phyloP scores from a whole-genome alignment of 2,888 invertebrate species.

The Aleiodes leptofemur region DNA sequence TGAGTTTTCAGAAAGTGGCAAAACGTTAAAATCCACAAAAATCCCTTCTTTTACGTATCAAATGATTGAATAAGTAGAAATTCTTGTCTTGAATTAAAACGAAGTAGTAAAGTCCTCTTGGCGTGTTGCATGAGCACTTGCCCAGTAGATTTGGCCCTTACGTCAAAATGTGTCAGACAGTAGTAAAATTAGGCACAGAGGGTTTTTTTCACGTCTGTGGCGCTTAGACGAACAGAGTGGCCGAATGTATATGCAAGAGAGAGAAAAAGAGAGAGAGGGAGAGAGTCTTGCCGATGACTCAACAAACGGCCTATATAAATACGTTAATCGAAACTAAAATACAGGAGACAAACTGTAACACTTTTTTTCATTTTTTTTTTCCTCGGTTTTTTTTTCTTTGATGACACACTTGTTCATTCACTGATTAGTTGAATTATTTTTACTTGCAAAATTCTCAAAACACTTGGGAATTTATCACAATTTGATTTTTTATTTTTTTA shows the following conservation, averaged over 20 bases:
- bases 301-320: slow-evolving; percentile 24
- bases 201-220: not conserved
- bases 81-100: no score
- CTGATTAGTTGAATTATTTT: slow-evolving; percentile 30
- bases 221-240: slow-evolving; percentile 3
- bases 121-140: slow-evolving; percentile 5
- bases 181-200: slow-evolving; percentile 29
- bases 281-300: slow-evolving; percentile 17
- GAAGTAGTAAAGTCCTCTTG: no score
- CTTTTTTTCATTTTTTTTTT: not conserved
- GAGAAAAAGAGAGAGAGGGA: no score
- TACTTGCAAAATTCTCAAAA: not conserved
- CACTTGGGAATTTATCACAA: not conserved
- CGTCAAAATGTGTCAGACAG: slow-evolving; percentile 27
- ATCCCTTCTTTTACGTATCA: no score
- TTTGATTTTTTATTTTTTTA: not conserved
- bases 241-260: no score
- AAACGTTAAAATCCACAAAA: not conserved
- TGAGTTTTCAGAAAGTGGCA: no score
- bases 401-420: slow-evolving; percentile 50
- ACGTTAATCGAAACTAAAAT: not conserved
- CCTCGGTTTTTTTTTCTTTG: not conserved
- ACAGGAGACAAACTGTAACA: not conserved
- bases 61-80: no score
- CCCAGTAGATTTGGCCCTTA: slow-evolving; percentile 21